A percentile compares a stretch with the other conserved stretches of the same genome.
phyloP scores from a whole-genome alignment of 2,797 vertebrate species.

The Scyliorhinus canicula region DNA sequence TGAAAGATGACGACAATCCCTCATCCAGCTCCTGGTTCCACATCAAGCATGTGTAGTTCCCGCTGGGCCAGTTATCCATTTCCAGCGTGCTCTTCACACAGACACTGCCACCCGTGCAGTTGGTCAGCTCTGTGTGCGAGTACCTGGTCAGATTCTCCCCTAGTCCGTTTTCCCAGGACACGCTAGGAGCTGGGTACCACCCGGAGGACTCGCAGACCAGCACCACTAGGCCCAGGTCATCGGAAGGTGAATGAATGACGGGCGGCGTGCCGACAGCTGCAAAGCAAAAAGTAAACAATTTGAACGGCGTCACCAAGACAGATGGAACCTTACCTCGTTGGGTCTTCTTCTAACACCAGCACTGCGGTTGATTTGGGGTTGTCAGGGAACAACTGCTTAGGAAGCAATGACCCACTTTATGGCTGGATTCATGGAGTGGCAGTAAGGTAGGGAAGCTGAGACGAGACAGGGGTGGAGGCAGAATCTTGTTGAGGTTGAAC shows the following conservation, averaged over 20 bases:
- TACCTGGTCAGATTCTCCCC: conserved; percentile 6
- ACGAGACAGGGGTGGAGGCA: not conserved
- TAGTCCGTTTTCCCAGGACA: conserved; percentile 23
- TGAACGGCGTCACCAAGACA: not conserved
- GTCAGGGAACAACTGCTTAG: not conserved
- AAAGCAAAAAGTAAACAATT: conserved; percentile 24
- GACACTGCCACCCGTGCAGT: conserved; percentile 25
- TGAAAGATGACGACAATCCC: not conserved
- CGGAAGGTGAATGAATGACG: conserved; percentile 6
- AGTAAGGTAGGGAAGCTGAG: not conserved
- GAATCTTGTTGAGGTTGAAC: not conserved
- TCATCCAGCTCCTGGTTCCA: conserved; percentile 20
- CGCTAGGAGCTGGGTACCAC: conserved; percentile 21
- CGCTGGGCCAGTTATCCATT: conserved; percentile 4
- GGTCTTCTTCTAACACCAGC: not conserved
- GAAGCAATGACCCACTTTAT: not conserved
- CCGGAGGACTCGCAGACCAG: conserved; percentile 15
- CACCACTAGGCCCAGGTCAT: conserved; percentile 5
- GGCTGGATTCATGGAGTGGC: not conserved
- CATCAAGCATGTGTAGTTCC: conserved; percentile 22
- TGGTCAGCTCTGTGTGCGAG: conserved; percentile 19
- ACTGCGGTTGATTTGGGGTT: not conserved
- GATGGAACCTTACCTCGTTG: conserved; percentile 8
- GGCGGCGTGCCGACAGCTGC: conserved; percentile 22
- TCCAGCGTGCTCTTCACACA: conserved; percentile 26